Evolutionary conservation across 2,113 vertebrate species (phyloP), one percentile per base, ranked within the genome.

Genomic region (Panthera uncia): DNA sequence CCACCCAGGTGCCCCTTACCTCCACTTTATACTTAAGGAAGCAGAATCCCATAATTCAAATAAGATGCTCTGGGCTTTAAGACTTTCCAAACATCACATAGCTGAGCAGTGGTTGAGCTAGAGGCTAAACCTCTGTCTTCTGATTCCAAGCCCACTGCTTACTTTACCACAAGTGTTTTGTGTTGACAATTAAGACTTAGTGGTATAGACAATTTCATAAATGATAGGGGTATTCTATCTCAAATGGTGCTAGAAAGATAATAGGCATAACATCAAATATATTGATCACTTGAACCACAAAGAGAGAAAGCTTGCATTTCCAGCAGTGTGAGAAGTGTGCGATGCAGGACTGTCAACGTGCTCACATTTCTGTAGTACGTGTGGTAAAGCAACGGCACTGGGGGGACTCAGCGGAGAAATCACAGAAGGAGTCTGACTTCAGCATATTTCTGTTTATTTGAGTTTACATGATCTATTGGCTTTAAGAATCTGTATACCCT

Each of bases 281-380:
- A 92, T 83, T 83, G 68, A 95, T 89, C 69, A 52, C 36, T 36
- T 87, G 52, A 96, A n/a, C 68, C 74, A 93, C 79, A 80, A n/a
- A 89, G 82, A 55, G 71, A 29, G 63, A 27, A 81, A 18, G 11
- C 23, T 81, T 82, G 61, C 1, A 50, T 91, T 88, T 79, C 19
- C 11, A 89, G 11, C 11, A 19, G 11, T 5, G 19, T 21, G 3
- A 65, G n/a, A 71, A 66, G n/a, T 5, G 36, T 52, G 27, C 57
- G 18, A 52, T 63, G 23, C 2, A 69, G 27, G 78, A 2, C 1
- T 65, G 3, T 33, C 55, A 23, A 0, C 10, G 6, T 33, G 36
- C 12, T n/a, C 31, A 29, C 19, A 19, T 79, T 71, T 74, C 27
- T 41, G 33, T 15, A 52, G 23, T 84, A 19, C 1, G 4, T 29